Conservation (phyloP, 2,113 vertebrate genomes). For the Coryphaenoides rupestris region DNA sequence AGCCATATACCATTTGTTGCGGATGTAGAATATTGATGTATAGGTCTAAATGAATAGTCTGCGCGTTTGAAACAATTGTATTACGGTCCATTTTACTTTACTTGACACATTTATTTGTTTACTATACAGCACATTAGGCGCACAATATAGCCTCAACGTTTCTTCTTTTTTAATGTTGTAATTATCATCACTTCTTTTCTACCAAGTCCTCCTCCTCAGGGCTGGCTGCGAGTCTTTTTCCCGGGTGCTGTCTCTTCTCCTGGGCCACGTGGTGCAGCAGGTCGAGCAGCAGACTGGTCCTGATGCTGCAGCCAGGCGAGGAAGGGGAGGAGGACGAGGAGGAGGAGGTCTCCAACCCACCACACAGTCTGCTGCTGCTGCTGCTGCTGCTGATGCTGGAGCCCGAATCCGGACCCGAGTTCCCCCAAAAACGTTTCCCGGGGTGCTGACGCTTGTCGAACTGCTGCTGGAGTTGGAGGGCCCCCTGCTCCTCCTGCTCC, state of each 20-base stretch:
- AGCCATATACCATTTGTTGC: too few species aligned
- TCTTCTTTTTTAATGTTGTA: too few species aligned
- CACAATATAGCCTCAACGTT: neutral
- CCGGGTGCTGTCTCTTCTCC: slow-evolving; percentile 86
- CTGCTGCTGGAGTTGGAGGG: slow-evolving; percentile 34
- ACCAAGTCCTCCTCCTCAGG: slow-evolving; percentile 63
- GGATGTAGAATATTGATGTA: too few species aligned
- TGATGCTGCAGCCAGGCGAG: slow-evolving; percentile 75
- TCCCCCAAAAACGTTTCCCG: slow-evolving; percentile 76
- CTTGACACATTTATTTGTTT: slow-evolving; percentile 48
- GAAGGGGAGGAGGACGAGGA: too few species aligned
- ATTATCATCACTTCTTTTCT: slow-evolving; percentile 56
- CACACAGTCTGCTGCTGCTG: slow-evolving; percentile 75
- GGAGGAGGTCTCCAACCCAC: slow-evolving; percentile 57
- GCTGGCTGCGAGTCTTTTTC: slow-evolving; percentile 74
- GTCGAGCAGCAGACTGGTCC: slow-evolving; percentile 75
- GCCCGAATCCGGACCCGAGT: slow-evolving; percentile 59
- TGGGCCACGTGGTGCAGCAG: slow-evolving; percentile 74
- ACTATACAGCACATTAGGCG: slow-evolving; percentile 35
- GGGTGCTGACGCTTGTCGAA: slow-evolving; percentile 83
- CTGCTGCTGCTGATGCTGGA: too few species aligned
- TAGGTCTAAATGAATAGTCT: neutral
- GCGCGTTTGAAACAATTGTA: slow-evolving; percentile 13
- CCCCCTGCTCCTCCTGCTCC: neutral
- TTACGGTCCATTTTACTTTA: slow-evolving; percentile 35